phyloP scores from a whole-genome alignment of 1,140 invertebrate genomes.

The Neodiprion virginianus region DNA sequence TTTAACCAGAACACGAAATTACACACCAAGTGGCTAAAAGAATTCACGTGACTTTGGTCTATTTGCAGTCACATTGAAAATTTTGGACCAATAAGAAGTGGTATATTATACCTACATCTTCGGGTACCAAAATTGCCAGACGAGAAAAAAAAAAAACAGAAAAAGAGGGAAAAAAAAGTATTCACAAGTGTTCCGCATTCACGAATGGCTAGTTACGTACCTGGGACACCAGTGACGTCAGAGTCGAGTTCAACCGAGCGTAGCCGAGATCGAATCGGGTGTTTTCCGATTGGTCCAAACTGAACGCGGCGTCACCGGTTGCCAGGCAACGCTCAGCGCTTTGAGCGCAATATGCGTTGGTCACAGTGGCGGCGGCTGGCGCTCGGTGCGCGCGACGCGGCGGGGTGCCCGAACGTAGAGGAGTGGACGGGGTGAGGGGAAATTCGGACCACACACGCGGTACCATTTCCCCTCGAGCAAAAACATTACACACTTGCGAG shows the following conservation, averaged over 20 bases:
- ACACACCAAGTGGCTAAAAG: no score
- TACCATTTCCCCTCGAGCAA: conserved; percentile 60
- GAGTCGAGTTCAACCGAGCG: conserved; percentile 46
- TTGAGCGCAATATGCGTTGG: not conserved
- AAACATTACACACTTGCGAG: conserved; percentile 55
- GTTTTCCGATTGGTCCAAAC: conserved; percentile 44
- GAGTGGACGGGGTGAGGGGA: conserved; percentile 34
- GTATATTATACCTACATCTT: no score
- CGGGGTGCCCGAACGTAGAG: not conserved
- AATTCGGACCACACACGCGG: conserved; percentile 57
- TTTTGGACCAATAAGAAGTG: no score
- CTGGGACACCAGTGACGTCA: conserved; percentile 49
- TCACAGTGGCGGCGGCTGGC: not conserved
- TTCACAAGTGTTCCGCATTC: no score
- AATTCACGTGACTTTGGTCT: no score
- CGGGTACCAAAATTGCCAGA: no score
- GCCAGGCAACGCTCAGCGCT: conserved; percentile 49
- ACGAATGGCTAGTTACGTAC: conserved; percentile 27
- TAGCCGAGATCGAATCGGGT: conserved; percentile 38
- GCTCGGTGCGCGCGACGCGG: not conserved
- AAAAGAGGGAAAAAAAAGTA: no score
- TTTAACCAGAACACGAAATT: no score
- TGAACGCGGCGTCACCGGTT: conserved; percentile 51
- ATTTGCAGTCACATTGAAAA: no score
- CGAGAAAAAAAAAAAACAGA: no score